Evolutionary conservation across 2,888 invertebrate species (phyloP).

Genomic region (Ypsolopha scabrella): DNA sequence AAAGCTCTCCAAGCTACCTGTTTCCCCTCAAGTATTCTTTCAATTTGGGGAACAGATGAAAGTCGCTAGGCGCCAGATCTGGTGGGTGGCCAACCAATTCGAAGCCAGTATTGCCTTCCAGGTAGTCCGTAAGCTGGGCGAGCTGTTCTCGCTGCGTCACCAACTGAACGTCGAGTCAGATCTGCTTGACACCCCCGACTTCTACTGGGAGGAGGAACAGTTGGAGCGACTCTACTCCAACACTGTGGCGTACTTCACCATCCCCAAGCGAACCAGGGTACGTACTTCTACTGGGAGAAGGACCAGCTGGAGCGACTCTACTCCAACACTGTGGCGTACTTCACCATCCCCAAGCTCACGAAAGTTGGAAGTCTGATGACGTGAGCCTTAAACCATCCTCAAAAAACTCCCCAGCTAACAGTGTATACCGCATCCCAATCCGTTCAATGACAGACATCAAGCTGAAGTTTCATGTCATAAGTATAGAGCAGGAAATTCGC

Average conservation of each 20-base stretch:
- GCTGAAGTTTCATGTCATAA: too few species aligned
- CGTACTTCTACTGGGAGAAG: slow-evolving; percentile 88
- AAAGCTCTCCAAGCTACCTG: too few species aligned
- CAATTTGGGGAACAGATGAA: too few species aligned
- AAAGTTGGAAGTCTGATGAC: too few species aligned
- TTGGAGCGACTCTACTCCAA: slow-evolving; percentile 87
- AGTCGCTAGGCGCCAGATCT: too few species aligned
- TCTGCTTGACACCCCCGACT: slow-evolving; percentile 94
- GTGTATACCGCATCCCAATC: too few species aligned
- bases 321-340: slow-evolving; percentile 83
- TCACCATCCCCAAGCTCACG: slow-evolving; percentile 82
- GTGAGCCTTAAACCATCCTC: too few species aligned
- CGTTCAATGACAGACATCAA: too few species aligned
- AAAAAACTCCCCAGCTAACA: too few species aligned
- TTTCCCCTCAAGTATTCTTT: too few species aligned
- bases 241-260: slow-evolving; percentile 86
- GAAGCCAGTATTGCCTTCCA: slow-evolving; percentile 12
- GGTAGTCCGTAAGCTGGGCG: slow-evolving; percentile 72
- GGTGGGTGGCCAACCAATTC: too few species aligned
- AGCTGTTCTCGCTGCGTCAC: slow-evolving; percentile 90
- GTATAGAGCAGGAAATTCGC: too few species aligned
- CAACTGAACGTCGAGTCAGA: slow-evolving; percentile 94
- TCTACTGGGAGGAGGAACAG: slow-evolving; percentile 97
- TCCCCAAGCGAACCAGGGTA: slow-evolving; percentile 86
- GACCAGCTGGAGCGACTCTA: slow-evolving; percentile 90